phyloP scores from a whole-genome alignment of 2,797 vertebrate genomes.

The Tragopan temminckii region DNA sequence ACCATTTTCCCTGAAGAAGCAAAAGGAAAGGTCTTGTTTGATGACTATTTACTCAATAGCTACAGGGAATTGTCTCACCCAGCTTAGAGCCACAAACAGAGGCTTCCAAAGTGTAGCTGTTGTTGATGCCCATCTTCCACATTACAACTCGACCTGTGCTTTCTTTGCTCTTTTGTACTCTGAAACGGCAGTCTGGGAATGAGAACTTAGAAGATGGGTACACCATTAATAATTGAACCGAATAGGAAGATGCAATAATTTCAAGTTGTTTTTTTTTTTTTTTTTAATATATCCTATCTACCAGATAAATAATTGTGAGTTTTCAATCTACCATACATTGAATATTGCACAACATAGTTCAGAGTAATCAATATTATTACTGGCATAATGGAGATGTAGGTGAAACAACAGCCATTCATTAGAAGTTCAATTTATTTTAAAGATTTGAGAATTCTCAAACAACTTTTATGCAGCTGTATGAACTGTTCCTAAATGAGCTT shows the following conservation, averaged over 20 bases:
- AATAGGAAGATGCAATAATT: background rate
- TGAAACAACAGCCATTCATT: background rate
- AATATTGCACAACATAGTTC: background rate
- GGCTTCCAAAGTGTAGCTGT: slow-evolving; percentile 86
- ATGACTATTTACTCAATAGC: background rate
- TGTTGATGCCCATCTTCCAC: slow-evolving; percentile 85
- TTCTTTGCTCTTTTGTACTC: slow-evolving; percentile 79
- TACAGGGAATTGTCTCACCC: slow-evolving; percentile 70
- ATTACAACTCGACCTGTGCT: slow-evolving; percentile 83
- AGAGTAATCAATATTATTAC: background rate
- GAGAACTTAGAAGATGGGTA: slow-evolving; percentile 79
- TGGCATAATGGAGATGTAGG: background rate
- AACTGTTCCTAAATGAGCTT: background rate
- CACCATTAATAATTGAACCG: background rate
- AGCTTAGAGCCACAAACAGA: slow-evolving; percentile 83
- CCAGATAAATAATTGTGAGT: background rate
- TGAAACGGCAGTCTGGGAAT: slow-evolving; percentile 83
- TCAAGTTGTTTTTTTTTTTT: background rate
- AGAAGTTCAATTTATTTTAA: background rate
- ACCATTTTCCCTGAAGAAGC: background rate
- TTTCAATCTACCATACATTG: background rate
- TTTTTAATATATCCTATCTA: background rate
- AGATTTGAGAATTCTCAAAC: background rate
- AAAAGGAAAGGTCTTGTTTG: background rate
- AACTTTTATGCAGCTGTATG: background rate